Evolutionary conservation across 2,797 vertebrate species (phyloP).

Genomic region (Denticeps clupeoides): DNA sequence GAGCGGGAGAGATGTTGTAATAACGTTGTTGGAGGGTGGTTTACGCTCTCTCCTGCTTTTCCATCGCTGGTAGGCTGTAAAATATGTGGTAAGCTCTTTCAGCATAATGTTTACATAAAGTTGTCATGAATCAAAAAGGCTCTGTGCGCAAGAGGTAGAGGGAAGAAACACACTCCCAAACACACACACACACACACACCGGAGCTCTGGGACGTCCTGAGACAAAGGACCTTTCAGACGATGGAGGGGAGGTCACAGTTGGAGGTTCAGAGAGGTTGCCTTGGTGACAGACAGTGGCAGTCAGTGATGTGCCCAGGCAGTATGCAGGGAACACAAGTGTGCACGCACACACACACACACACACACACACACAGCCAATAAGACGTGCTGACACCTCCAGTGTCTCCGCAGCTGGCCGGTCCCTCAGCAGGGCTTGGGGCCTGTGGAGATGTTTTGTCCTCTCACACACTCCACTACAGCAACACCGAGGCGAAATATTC

Average conservation of each 20-base stretch:
- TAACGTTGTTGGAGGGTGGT: no score
- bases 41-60: no score
- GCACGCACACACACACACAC: neutral
- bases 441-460: no score
- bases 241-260: neutral
- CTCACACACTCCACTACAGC: no score
- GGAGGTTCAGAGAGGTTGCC: neutral
- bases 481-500: no score
- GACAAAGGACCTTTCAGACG: neutral
- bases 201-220: constrained; percentile 19
- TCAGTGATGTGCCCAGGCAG: neutral
- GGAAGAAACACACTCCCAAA: neutral
- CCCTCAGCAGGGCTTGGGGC: constrained; percentile 55
- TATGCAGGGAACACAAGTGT: neutral
- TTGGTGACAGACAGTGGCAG: constrained; percentile 1
- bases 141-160: no score
- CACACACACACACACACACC: neutral
- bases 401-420: constrained; percentile 56
- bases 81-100: no score
- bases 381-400: neutral
- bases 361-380: neutral
- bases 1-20: no score
- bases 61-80: no score
- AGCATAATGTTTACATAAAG: no score
- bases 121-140: no score